Evolutionary conservation across 2,113 vertebrate species (phyloP), one percentile per base, ranked within the genome.

Genomic region (Leptobrachium leishanense): DNA sequence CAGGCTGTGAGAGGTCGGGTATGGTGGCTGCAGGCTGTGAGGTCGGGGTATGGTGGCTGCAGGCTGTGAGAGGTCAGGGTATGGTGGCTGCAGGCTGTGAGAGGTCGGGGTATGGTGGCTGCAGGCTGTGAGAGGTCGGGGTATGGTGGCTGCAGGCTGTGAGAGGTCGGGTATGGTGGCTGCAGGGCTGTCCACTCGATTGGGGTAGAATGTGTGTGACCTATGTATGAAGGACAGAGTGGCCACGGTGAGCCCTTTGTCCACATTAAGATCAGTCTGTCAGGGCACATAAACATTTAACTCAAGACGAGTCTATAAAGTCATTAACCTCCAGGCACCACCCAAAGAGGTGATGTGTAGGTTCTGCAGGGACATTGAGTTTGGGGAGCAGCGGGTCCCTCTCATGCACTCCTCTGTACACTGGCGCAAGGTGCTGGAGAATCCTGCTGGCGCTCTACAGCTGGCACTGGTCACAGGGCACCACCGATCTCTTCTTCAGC

Each of bases 401-500:
- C 63, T 79, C 77, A 68, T 79, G 77, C 77, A 74, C 70, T 79
- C 71, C 63, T 74, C 63, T 74, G 57, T 46, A 74, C 68, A 6
- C 3, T 10, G 65, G 41, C 42, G 11, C 2, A 10, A 43, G 46
- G 69, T 70, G 63, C 20, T 42, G 20, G 2, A 5, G 7, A 11
- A 7, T 9, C 11, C 1, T 41, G 6, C 13, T 39, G 83, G 66
- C 86, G 39, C 59, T 83, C 89, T 95, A 96, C 83, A 93, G 90
- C 88, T 86, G 87, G 79, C 95, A 95, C 31, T 79, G 90, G 91
- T 92, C 77, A 94, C 83, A 84, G 79, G 83, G 43, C 44, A 89
- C 90, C 70, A 86, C 83, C 1, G 91, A 91, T 86, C 92, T 91
- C 87, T 91, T 94, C 90, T 85, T 91, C 86, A 92, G 90, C 84